Percentiles rank a stretch among this genome's conserved stretches.
These are phyloP conservation scores for Nesogale talazaci DNA, from an alignment of 2,113 vertebrate genomes.

Conservation along the genomic window DNA sequence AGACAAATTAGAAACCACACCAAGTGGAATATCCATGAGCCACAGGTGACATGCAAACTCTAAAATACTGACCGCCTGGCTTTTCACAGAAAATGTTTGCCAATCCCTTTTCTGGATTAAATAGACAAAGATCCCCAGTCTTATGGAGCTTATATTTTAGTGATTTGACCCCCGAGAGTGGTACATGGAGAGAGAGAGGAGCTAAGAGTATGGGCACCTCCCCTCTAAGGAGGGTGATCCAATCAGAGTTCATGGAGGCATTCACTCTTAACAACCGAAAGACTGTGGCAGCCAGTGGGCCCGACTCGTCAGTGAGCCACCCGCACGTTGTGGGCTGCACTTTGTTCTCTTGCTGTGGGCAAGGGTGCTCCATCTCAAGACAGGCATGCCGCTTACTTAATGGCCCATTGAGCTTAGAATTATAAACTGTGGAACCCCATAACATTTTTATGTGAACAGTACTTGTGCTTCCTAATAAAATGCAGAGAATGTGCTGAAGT, in stretches of 20 bases:
- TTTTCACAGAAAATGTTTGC: background rate
- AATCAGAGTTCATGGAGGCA: too few relatives aligned
- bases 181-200: background rate
- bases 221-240: background rate
- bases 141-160: background rate
- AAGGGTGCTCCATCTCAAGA: background rate
- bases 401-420: background rate
- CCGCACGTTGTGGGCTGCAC: background rate
- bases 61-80: background rate
- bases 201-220: background rate
- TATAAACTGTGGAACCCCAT: background rate
- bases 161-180: background rate
- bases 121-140: background rate
- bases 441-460: background rate
- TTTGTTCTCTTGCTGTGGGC: background rate
- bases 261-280: background rate
- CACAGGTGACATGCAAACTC: background rate
- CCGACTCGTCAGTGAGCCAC: background rate
- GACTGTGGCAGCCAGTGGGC: background rate
- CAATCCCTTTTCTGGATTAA: background rate
- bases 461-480: background rate
- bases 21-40: too few relatives aligned
- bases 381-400: background rate
- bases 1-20: too few relatives aligned
- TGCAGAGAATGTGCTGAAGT: background rate